Evolutionary conservation across 2,113 vertebrate genomes (phyloP), one percentile per base, ranked within the genome.

Genomic region (Condylura cristata): DNA sequence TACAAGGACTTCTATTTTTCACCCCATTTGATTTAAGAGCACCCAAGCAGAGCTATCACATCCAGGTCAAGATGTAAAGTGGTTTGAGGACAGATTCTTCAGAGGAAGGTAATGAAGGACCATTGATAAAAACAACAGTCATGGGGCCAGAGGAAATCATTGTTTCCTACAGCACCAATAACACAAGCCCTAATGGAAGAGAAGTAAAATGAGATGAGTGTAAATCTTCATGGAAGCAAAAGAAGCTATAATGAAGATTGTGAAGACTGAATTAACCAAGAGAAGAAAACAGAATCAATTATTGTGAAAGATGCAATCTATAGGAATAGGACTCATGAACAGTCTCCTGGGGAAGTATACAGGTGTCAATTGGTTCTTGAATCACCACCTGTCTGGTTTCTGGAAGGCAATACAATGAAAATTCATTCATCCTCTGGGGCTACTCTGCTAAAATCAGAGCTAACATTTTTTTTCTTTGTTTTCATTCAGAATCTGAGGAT

Each of bases 401-500:
- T 24, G 7, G 63, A 89, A 91, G 34, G 51, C 51, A 79, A 61
- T 17, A 65, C 1, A 11, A 79, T 80, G 65, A 46, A 89, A 66
- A 89, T 8, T 13, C 18, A 68, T 48, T 53, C 16, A 41, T 28
- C 32, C 8, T 90, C 63, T 39, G 26, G 39, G 8, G 11, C 8
- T 20, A n/a, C n/a, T 58, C 17, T 2, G 11, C 37, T 86, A 37
- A 90, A 84, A 44, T 22, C 53, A 71, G 28, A 24, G 75, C 60
- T 71, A 11, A 51, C 30, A 12, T 30, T 79, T 91, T 79, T 83
- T 18, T 1, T 13, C 22, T 46, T 30, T 1, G 17, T 70, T 96
- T 94, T 92, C 79, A 75, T 76, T 66, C 37, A 78, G 8, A 91
- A 74, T 93, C 65, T 70, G n/a, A 93, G 56, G 32, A 16, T 1